phyloP scores from a whole-genome alignment of 2,797 vertebrate genomes.

The Anguilla megastoma region DNA sequence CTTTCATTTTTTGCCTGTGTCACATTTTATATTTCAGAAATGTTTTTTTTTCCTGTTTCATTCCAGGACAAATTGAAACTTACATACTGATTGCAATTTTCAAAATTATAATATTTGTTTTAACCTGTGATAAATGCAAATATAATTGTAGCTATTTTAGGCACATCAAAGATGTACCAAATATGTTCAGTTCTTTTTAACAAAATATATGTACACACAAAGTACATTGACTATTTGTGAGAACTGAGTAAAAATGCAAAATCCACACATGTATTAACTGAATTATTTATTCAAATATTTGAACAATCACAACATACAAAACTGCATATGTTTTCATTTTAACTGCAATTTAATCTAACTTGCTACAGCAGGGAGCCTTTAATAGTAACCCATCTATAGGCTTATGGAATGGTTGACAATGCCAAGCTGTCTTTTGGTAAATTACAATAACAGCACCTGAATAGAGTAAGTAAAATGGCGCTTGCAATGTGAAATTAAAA shows the following conservation, averaged over 20 bases:
- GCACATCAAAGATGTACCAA: constrained; percentile 26
- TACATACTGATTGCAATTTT: no score
- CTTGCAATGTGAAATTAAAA: constrained; percentile 16
- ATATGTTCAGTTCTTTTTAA: constrained; percentile 6
- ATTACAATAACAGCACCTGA: constrained; percentile 14
- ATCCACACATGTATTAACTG: no score
- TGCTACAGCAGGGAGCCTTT: no score
- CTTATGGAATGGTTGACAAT: constrained; percentile 10
- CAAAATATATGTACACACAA: no score
- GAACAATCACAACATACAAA: no score
- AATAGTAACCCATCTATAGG: neutral
- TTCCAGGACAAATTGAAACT: no score
- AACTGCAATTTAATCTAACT: no score
- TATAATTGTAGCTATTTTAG: constrained; percentile 20
- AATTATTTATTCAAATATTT: no score
- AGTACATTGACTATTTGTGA: no score
- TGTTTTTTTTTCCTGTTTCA: no score
- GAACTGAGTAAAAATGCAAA: no score
- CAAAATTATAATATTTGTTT: neutral
- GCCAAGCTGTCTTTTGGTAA: neutral
- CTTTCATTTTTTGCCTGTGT: neutral
- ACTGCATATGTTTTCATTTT: no score
- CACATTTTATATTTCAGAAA: neutral
- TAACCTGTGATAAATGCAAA: constrained; percentile 12
- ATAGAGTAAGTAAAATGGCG: constrained; percentile 6